These are phyloP conservation scores for Drosophila austrosaltans DNA, from an alignment of 2,888 invertebrate species.

Conservation along the genomic window DNA sequence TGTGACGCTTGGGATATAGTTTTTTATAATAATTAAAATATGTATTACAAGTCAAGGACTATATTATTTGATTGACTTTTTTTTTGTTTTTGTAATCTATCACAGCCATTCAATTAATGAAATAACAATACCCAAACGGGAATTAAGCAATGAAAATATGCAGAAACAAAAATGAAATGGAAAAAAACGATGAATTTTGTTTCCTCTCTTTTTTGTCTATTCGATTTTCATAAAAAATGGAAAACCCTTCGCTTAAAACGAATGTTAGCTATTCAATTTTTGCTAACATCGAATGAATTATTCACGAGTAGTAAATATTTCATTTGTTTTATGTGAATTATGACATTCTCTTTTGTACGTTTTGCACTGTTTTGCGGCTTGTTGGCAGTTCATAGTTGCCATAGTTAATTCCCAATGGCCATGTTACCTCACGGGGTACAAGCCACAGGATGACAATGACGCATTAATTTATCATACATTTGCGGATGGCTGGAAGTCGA, in stretches of 20 bases:
- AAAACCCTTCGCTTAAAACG: background rate
- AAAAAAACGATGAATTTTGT: background rate
- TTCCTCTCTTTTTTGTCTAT: background rate
- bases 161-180: background rate
- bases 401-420: conserved; percentile 17
- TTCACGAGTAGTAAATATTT: background rate
- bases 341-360: background rate
- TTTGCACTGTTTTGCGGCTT: background rate
- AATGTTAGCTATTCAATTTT: background rate
- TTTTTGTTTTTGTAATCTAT: conserved; percentile 2
- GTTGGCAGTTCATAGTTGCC: conserved; percentile 2
- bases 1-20: background rate
- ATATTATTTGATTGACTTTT: conserved; percentile 10
- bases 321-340: conserved; percentile 7
- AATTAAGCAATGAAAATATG: background rate
- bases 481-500: background rate
- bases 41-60: conserved; percentile 11
- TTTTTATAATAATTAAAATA: background rate
- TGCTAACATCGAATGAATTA: background rate
- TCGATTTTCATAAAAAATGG: background rate
- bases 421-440: conserved; percentile 17
- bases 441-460: conserved; percentile 7
- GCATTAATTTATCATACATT: conserved; percentile 12
- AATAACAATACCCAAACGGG: background rate
- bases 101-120: conserved; percentile 12